Evolutionary conservation across 2,113 vertebrate genomes (phyloP), one percentile per base, ranked within the genome.

Genomic region (Hassar affinis): DNA sequence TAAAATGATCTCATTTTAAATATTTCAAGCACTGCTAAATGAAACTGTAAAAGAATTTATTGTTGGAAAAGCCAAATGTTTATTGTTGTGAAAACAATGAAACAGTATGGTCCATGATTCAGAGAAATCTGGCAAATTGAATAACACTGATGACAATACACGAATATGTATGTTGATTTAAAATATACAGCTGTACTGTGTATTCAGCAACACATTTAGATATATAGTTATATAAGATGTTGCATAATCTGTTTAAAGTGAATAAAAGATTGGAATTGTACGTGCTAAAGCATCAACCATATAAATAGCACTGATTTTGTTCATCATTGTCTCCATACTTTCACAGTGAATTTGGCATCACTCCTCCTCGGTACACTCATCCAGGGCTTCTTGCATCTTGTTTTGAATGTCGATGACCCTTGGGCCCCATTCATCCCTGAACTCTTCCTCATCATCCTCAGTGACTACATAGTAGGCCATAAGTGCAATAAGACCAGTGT

Each of bases 401-500:
- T 27, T 1, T 80, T 95, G 94, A 89, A 95, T 94, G 0, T 93
- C 88, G 8, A 18, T 22, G 84, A 94, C 93, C 80, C 91, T 91
- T 76, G 84, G 85, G 52, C 80, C 79, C 94, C 94, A 94, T 87
- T 93, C 94, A 7, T 92, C 89, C 1, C 88, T 86, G 69, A 94
- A 92, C 80, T 93, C 91, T 0, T 93, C 93, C 85, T 94, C 93
- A 22, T 95, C 92, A 0, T 94, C 93, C 89, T 94, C 91, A 2
- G 89, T 94, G 42, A 93, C 93, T 1, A 92, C 86, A 15, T 90
- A 93, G 91, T 94, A 94, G 57, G 86, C 94, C 93, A 95, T 94
- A 54, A 94, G 89, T 8, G 93, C 85, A 0, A 95, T 94, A 56
- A 94, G 93, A 30, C 94, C 94, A 57, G 94, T 92, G 61, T 94